Percentiles rank a stretch among this genome's conserved stretches.
These are phyloP conservation scores for Synodontis membranacea DNA, from an alignment of 2,113 vertebrate species.

Conservation along the genomic window DNA sequence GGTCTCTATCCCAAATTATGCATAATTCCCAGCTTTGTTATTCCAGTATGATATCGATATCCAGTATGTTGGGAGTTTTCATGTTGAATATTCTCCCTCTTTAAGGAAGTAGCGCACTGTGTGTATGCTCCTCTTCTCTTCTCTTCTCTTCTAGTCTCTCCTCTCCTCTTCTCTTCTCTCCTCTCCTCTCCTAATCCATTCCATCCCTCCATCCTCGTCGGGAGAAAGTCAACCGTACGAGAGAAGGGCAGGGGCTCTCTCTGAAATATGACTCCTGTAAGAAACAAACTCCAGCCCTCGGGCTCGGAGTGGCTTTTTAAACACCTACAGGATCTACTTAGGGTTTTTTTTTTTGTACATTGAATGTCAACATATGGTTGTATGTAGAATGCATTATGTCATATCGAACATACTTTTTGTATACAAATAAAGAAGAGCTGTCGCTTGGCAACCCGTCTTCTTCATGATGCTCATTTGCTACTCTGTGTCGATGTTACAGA, in stretches of 20 bases:
- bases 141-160: neutral
- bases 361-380: constrained; percentile 80
- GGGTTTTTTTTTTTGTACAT: constrained; percentile 70
- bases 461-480: neutral
- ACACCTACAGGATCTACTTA: constrained; percentile 71
- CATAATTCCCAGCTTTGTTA: neutral
- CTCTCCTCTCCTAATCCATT: constrained; percentile 17
- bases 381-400: constrained; percentile 83
- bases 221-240: constrained; percentile 6
- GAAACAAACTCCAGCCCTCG: constrained; percentile 59
- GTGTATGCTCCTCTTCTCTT: constrained; percentile 1
- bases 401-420: constrained; percentile 83
- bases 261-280: constrained; percentile 23
- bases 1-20: neutral
- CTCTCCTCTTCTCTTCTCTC: neutral
- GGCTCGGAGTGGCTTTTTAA: constrained; percentile 70
- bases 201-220: neutral
- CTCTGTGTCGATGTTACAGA: neutral
- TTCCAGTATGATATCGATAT: neutral
- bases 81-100: neutral
- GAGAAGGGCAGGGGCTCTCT: constrained; percentile 34
- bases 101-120: neutral
- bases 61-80: neutral
- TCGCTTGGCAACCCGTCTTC: neutral
- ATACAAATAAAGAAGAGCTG: constrained; percentile 77